Evolutionary conservation across 2,113 vertebrate genomes (phyloP), one percentile per base, ranked within the genome.

Genomic region (Acanthisitta chloris): DNA sequence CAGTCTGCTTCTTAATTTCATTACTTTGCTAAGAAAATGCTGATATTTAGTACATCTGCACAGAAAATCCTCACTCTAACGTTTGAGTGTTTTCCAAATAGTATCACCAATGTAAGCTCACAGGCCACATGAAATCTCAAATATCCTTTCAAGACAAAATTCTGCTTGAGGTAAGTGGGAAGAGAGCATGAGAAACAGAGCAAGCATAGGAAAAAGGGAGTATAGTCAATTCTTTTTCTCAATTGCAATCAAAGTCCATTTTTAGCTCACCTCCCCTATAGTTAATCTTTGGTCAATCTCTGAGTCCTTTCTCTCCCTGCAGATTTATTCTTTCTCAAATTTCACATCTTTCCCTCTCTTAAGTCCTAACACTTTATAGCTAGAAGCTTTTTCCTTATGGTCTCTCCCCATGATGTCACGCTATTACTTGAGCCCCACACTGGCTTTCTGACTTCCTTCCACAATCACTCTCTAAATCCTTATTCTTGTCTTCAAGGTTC

Each of bases 231-330:
- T 62, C 20, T 86, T 92, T 92, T 86, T 92, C 79, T 81, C 76
- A 73, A 72, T 57, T 87, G 14, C 49, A 79, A 31, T 82, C 34
- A 59, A 93, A 94, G 78, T 17, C 36, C 28, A 67, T 57, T 61
- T 91, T 55, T 72, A 79, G 14, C 15, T 95, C n/a, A 57, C 82
- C 46, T 95, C 82, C 88, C 18, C 33, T 92, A 26, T 90, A 83
- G 71, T 94, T 96, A 93, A 93, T 90, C 79, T 88, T 92, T 85
- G 34, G 82, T 92, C 88, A 92, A 45, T 58, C 74, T 81, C 82
- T 59, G 82, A 93, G 55, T 86, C 9, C 14, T 73, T 88, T 88
- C 26, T 84, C 17, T 34, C 23, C 42, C 59, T 83, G 82, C 54
- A 90, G 84, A 81, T 42, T 82, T 79, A 69, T 48, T 93, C 67